phyloP scores from a whole-genome alignment of 1,140 invertebrate species.

The Arion vulgaris region DNA sequence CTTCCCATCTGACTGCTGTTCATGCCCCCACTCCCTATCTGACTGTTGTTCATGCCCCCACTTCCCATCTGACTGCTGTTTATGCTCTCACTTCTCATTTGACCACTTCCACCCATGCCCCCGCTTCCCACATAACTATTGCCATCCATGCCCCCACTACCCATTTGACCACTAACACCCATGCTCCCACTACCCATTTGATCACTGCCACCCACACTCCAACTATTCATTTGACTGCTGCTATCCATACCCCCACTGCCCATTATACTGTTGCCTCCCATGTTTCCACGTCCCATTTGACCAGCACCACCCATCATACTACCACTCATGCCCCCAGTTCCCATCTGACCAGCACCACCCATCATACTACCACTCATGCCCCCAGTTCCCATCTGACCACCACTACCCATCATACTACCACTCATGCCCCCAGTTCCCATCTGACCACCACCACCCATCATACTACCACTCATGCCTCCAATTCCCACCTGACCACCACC shows the following conservation, averaged over 20 bases:
- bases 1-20: too few relatives aligned
- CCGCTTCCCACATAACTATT: not conserved
- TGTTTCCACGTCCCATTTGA: slow-evolving; percentile 2
- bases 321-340: too few relatives aligned
- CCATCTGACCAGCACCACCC: too few relatives aligned
- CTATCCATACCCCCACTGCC: not conserved
- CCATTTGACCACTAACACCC: not conserved
- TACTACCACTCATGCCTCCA: too few relatives aligned
- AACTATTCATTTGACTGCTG: not conserved
- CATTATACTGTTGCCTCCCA: not conserved
- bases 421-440: too few relatives aligned
- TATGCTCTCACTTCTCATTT: not conserved
- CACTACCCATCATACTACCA: too few relatives aligned
- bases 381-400: too few relatives aligned
- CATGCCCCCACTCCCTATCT: too few relatives aligned
- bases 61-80: not conserved
- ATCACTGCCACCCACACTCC: not conserved
- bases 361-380: too few relatives aligned
- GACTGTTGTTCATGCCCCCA: not conserved
- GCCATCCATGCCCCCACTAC: not conserved
- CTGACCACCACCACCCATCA: too few relatives aligned
- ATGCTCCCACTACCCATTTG: not conserved
- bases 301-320: not conserved
- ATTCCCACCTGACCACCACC: too few relatives aligned
- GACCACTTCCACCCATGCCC: not conserved